These are phyloP conservation scores for Teleiodes luculella DNA, from an alignment of 2,888 invertebrate species.

Conservation along the genomic window DNA sequence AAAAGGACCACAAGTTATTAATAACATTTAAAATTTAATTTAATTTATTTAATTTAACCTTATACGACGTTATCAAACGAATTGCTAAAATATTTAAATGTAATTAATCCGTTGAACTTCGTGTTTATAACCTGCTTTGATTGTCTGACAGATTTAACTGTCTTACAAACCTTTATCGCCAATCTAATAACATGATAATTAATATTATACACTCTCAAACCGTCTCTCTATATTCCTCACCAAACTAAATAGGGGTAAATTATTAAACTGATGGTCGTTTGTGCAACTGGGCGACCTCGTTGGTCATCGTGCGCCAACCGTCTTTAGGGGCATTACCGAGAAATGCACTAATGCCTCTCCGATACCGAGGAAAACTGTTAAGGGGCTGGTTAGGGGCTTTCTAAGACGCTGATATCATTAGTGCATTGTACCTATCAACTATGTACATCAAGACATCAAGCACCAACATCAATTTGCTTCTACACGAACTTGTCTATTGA, in stretches of 20 bases:
- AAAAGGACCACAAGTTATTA: too few relatives aligned
- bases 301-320: constrained; percentile 69
- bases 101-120: too few relatives aligned
- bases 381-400: constrained; percentile 77
- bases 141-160: neutral
- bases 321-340: constrained; percentile 74
- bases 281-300: constrained; percentile 42
- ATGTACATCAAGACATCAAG: constrained; percentile 16
- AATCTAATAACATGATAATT: too few relatives aligned
- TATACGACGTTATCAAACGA: too few relatives aligned
- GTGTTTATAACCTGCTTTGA: too few relatives aligned
- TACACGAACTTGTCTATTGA: neutral
- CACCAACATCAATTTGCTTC: constrained; percentile 32
- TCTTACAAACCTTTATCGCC: too few relatives aligned
- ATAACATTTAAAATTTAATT: too few relatives aligned
- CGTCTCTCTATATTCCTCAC: neutral
- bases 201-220: too few relatives aligned
- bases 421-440: constrained; percentile 69
- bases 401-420: constrained; percentile 77
- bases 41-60: too few relatives aligned
- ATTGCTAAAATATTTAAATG: too few relatives aligned
- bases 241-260: neutral
- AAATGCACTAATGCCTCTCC: constrained; percentile 76
- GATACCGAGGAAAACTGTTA: constrained; percentile 76
- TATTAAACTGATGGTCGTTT: constrained; percentile 1